Conservation (phyloP, 64 coral and sea anemone genomes). For the Dendronephthya gigantea region DNA sequence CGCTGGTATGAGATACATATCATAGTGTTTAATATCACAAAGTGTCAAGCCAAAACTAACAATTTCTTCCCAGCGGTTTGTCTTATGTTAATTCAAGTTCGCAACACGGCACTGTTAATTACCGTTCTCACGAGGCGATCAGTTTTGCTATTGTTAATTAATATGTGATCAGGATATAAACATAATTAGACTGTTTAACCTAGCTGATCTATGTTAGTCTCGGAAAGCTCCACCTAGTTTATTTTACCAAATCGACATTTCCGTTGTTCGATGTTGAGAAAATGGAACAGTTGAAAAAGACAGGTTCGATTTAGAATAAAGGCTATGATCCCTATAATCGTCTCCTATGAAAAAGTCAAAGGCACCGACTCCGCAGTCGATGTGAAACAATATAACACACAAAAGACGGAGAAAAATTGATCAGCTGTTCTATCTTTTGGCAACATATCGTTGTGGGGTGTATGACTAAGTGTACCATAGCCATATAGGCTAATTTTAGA, state of each 20-base stretch:
- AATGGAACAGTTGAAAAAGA: neutral
- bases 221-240: neutral
- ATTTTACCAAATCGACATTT: neutral
- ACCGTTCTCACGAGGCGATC: neutral
- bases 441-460: neutral
- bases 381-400: neutral
- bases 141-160: neutral
- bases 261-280: neutral
- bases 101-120: neutral
- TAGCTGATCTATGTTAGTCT: neutral
- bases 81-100: slow-evolving; percentile 15
- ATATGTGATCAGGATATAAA: neutral
- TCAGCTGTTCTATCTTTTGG: neutral
- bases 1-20: neutral
- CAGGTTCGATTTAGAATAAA: neutral
- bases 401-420: neutral
- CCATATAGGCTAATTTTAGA: neutral
- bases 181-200: neutral
- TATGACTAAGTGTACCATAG: neutral
- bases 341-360: neutral
- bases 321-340: neutral
- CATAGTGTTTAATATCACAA: neutral
- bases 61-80: neutral
- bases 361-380: neutral
- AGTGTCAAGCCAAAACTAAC: slow-evolving; percentile 1